Base-by-base conservation (phyloP, 2,797 vertebrate species). In the Myioborus miniatus region DNA sequence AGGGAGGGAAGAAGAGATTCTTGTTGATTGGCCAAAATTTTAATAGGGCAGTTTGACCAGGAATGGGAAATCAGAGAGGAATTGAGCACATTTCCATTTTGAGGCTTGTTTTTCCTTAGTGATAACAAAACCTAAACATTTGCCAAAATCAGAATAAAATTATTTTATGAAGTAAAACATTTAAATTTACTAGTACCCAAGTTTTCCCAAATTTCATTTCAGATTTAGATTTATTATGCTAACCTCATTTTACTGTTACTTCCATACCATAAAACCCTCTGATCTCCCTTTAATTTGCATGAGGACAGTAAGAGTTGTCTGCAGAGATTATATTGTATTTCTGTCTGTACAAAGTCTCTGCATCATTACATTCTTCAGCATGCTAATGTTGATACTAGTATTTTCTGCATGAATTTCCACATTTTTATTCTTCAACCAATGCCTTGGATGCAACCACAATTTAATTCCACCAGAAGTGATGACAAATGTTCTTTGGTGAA, bases 401-500 rank as follows among this genome's bases (percentile, higher is more conserved):
- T 83, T 69, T 94, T 88, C 70, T 93, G 74, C 89, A 79, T 87
- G 56, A 67, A 79, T 96, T 82, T 91, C 64, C 64, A 79, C 74
- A n/a, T 80, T 94, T 93, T 87, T 93, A 71, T 88, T 90, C 87
- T 68, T 95, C 80, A 80, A 1, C 39, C 2, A 2, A 47, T 89
- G 46, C 46, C 63, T 83, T 84, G 50, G 52, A 58, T 83, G 46
- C 74, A 93, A 71, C 77, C 60, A 85, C 52, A 91, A 68, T 91
- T 94, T 91, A 88, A 86, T 94, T 91, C 74, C 30, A 83, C 84
- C 85, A 71, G 77, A 94, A 89, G 80, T 65, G 47, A 80, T 94
- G 91, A 94, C 91, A 89, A 96, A 87, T 91, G 70, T 90, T 94
- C 67, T 74, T 83, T 70, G 63, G 67, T 78, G 88, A 94, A 89